Conservation (phyloP, 1,140 invertebrate species). For the Apis florea region DNA sequence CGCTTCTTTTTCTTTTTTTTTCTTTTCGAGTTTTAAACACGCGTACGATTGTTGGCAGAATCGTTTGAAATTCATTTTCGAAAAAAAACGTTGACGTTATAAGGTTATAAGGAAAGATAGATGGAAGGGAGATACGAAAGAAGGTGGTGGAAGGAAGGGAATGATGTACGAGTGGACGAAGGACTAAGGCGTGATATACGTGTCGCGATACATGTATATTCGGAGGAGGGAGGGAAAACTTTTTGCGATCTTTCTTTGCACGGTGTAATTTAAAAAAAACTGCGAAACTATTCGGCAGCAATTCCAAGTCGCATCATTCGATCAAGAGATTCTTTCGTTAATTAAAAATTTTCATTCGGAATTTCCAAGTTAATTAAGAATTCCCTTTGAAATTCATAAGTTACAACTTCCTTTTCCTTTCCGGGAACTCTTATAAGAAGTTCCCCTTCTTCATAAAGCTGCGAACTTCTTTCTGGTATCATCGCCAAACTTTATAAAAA, state of each 20-base stretch:
- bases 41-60: too few relatives aligned
- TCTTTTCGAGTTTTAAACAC: too few relatives aligned
- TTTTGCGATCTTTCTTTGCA: background rate
- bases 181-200: too few relatives aligned
- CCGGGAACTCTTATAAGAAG: background rate
- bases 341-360: constrained; percentile 11
- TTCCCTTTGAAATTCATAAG: background rate
- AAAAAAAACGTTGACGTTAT: too few relatives aligned
- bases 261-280: background rate
- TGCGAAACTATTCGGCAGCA: background rate
- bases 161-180: too few relatives aligned
- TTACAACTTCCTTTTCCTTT: background rate
- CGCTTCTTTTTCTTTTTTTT: too few relatives aligned
- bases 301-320: background rate
- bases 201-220: too few relatives aligned
- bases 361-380: constrained; percentile 13
- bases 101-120: too few relatives aligned
- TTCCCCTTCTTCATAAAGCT: background rate
- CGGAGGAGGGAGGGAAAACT: too few relatives aligned
- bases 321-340: constrained; percentile 15
- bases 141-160: too few relatives aligned
- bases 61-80: too few relatives aligned
- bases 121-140: too few relatives aligned
- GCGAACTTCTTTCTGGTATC: background rate
- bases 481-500: background rate